These are phyloP conservation scores for Antechinus stuartii DNA, from an alignment of 2,113 vertebrate genomes.

Conservation along the genomic window DNA sequence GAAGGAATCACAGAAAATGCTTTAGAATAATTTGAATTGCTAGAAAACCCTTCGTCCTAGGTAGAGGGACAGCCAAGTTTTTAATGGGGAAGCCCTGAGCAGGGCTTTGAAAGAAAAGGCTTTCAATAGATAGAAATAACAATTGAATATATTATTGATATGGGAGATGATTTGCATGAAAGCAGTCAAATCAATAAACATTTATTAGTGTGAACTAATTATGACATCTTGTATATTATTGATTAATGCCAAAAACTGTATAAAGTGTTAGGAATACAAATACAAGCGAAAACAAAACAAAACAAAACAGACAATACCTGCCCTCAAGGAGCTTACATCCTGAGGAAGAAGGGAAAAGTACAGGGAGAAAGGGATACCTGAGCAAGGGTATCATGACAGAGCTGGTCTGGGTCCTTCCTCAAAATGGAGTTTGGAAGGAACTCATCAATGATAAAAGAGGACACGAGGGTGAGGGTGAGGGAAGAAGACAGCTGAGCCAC, in stretches of 20 bases:
- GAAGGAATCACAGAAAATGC: background rate
- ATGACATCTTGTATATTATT: background rate
- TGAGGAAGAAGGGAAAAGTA: background rate
- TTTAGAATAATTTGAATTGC: background rate
- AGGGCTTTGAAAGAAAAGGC: background rate
- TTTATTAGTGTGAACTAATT: background rate
- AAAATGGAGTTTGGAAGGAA: background rate
- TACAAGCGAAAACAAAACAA: background rate
- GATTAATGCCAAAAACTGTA: background rate
- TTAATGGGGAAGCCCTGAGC: background rate
- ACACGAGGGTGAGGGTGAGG: background rate
- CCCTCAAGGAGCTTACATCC: slow-evolving; percentile 20
- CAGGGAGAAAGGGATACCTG: background rate
- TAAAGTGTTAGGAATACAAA: background rate
- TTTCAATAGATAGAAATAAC: background rate
- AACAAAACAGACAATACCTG: background rate
- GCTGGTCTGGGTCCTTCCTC: background rate
- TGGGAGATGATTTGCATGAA: background rate
- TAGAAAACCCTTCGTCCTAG: background rate
- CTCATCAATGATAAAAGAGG: background rate
- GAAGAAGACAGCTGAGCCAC: background rate
- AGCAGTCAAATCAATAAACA: background rate
- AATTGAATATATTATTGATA: background rate
- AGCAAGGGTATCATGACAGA: background rate
- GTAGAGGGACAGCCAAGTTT: background rate